Percentiles rank a stretch among this genome's conserved stretches.
These are phyloP conservation scores for Sialis fuliginosa DNA, from an alignment of 2,888 invertebrate genomes.

Conservation along the genomic window DNA sequence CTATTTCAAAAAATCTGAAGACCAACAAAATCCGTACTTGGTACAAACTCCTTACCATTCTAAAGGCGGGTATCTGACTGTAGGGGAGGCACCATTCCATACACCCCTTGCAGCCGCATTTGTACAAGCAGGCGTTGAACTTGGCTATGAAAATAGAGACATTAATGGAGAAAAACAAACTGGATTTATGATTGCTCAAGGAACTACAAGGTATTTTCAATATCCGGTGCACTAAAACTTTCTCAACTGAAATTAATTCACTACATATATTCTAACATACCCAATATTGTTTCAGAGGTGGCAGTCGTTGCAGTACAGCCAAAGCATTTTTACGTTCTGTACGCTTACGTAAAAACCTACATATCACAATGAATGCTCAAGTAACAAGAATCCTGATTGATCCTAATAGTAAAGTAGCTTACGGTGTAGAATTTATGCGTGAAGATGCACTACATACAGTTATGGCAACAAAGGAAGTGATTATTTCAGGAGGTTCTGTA, in stretches of 20 bases:
- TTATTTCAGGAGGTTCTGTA: conserved; percentile 78
- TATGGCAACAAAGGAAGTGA: conserved; percentile 66
- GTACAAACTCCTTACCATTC: conserved; percentile 62
- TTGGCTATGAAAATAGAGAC: conserved; percentile 75
- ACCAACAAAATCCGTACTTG: conserved; percentile 72
- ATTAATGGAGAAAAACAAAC: conserved; percentile 74
- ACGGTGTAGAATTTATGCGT: conserved; percentile 65
- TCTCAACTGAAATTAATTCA: too few species aligned
- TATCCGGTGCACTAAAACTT: too few species aligned
- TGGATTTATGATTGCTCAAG: conserved; percentile 81
- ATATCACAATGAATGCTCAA: conserved; percentile 67
- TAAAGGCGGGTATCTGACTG: conserved; percentile 64
- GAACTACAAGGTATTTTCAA: conserved; percentile 16
- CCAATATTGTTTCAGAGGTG: conserved; percentile 31
- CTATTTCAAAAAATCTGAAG: conserved; percentile 84
- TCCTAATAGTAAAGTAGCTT: conserved; percentile 54
- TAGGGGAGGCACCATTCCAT: conserved; percentile 73
- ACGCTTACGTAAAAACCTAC: conserved; percentile 61
- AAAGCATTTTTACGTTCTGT: conserved; percentile 76
- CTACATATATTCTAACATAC: conserved; percentile 22
- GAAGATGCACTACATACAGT: conserved; percentile 55
- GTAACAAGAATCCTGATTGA: conserved; percentile 60
- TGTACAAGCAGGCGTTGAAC: conserved; percentile 63
- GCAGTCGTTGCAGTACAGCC: conserved; percentile 73
- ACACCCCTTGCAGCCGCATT: conserved; percentile 70